Evolutionary conservation across 1,140 invertebrate genomes (phyloP).

Genomic region (Geopemphigus sp.): DNA sequence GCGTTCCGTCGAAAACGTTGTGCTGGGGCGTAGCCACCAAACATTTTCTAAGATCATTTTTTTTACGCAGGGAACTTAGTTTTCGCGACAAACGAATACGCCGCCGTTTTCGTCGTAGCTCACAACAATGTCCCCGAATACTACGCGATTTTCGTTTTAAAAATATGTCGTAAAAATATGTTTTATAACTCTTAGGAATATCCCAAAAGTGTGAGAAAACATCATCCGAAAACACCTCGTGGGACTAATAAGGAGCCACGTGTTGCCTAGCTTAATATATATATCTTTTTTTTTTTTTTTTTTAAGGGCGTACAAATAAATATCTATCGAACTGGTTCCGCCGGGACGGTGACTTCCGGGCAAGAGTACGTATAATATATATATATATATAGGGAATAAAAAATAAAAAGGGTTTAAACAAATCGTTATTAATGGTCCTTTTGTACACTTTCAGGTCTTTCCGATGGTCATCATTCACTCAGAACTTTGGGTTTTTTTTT

Average conservation of each 20-base stretch:
- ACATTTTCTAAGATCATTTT: not conserved
- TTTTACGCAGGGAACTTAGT: not conserved
- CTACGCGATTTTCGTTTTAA: constrained; percentile 47
- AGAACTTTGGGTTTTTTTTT: constrained; percentile 22
- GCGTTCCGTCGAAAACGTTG: too few relatives aligned
- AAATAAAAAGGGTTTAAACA: constrained; percentile 46
- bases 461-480: constrained; percentile 49
- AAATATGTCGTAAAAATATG: constrained; percentile 49
- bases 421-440: constrained; percentile 48
- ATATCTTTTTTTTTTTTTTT: not conserved
- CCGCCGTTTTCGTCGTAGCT: not conserved
- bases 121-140: constrained; percentile 27
- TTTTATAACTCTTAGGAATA: constrained; percentile 47
- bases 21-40: too few relatives aligned
- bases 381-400: not conserved
- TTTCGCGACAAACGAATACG: not conserved
- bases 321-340: constrained; percentile 45
- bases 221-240: constrained; percentile 34
- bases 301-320: constrained; percentile 7
- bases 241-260: constrained; percentile 48
- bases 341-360: constrained; percentile 24
- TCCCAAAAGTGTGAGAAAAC: constrained; percentile 47
- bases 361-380: not conserved
- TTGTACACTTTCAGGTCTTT: constrained; percentile 36
- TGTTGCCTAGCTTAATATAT: constrained; percentile 18